These are phyloP conservation scores for Drosophila greeni DNA, from an alignment of 2,888 invertebrate genomes.

Conservation along the genomic window DNA sequence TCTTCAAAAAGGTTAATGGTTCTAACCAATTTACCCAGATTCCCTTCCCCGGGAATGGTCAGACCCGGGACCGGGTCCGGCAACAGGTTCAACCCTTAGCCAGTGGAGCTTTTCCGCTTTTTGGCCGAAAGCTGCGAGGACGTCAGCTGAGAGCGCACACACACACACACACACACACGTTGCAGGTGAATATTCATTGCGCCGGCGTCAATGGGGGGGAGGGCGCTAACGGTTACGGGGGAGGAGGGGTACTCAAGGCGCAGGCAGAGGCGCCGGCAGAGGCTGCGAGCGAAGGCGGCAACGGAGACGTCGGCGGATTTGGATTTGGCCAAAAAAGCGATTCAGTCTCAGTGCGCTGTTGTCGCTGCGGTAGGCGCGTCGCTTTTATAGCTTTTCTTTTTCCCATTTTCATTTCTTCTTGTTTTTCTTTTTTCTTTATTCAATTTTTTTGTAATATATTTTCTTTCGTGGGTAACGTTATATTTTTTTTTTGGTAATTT, in stretches of 20 bases:
- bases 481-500: conserved; percentile 12
- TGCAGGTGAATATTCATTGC: too few relatives aligned
- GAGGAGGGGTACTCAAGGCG: background rate
- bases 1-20: too few relatives aligned
- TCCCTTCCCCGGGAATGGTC: background rate
- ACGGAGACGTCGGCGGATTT: conserved; percentile 29
- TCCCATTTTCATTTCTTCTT: conserved; percentile 4
- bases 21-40: background rate
- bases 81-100: conserved; percentile 42
- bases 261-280: conserved; percentile 8
- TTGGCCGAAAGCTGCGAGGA: conserved; percentile 29
- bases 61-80: conserved; percentile 1
- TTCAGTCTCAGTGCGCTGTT: conserved; percentile 60
- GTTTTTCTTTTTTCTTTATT: background rate
- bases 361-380: conserved; percentile 65
- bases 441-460: background rate
- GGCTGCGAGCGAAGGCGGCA: conserved; percentile 12
- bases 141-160: conserved; percentile 25
- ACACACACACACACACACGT: too few relatives aligned
- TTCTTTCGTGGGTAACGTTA: conserved; percentile 3
- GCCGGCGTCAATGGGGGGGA: conserved; percentile 32
- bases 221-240: background rate
- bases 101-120: conserved; percentile 12
- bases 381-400: conserved; percentile 22
- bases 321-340: conserved; percentile 59